Conservation (phyloP, 2,888 invertebrate genomes). For the Zelleria hepariella region DNA sequence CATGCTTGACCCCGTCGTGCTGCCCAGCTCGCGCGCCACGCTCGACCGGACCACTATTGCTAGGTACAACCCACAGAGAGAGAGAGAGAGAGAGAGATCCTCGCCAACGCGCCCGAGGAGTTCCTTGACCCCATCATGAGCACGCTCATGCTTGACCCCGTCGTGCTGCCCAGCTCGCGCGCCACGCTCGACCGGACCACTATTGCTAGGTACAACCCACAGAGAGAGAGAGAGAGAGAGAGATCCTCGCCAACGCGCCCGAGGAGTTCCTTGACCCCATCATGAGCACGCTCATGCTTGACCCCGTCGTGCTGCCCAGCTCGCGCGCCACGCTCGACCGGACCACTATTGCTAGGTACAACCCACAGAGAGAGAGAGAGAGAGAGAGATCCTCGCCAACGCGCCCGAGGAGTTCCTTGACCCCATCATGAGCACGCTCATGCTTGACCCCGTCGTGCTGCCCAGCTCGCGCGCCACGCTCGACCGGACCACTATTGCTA, state of each 20-base stretch:
- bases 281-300: slow-evolving; percentile 95
- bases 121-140: slow-evolving; percentile 98
- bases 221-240: background rate
- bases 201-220: slow-evolving; percentile 93
- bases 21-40: slow-evolving; percentile 91
- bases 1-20: slow-evolving; percentile 94
- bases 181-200: slow-evolving; percentile 93
- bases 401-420: slow-evolving; percentile 93
- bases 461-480: slow-evolving; percentile 92
- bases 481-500: slow-evolving; percentile 95
- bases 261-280: slow-evolving; percentile 94
- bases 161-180: slow-evolving; percentile 90
- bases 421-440: slow-evolving; percentile 96
- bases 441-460: slow-evolving; percentile 94
- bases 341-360: slow-evolving; percentile 92
- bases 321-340: slow-evolving; percentile 93
- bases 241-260: slow-evolving; percentile 81
- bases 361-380: too few relatives aligned
- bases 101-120: slow-evolving; percentile 77
- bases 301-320: slow-evolving; percentile 94
- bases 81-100: background rate
- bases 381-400: slow-evolving; percentile 84
- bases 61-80: slow-evolving; percentile 75
- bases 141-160: slow-evolving; percentile 95
- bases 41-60: slow-evolving; percentile 96